A percentile compares a stretch with the other conserved stretches of the same genome.
These are phyloP conservation scores for Helarctos malayanus DNA, from an alignment of 2,797 vertebrate genomes.

Conservation along the genomic window DNA sequence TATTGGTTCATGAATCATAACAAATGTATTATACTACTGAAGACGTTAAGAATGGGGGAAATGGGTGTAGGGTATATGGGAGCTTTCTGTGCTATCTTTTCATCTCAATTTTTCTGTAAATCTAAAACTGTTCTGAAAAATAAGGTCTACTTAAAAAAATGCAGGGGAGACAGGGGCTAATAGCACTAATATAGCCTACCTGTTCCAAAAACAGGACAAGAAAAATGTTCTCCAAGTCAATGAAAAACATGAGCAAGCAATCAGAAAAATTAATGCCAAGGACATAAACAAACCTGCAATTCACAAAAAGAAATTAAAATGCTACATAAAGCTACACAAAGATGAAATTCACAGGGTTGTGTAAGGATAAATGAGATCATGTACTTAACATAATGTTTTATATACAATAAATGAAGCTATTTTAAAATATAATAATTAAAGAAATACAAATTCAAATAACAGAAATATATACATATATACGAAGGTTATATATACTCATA, in stretches of 20 bases:
- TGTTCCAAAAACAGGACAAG: background rate
- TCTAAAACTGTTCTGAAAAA: constrained; percentile 50
- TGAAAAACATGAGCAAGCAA: constrained; percentile 54
- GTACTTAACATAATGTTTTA: background rate
- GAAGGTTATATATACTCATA: background rate
- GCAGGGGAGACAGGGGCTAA: constrained; percentile 13
- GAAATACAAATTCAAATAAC: constrained; percentile 11
- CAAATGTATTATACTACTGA: background rate
- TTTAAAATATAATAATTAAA: constrained; percentile 56
- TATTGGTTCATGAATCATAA: background rate
- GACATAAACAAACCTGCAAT: constrained; percentile 8
- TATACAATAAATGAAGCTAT: constrained; percentile 13
- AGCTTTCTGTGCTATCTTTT: background rate
- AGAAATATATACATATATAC: background rate
- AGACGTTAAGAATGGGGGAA: background rate
- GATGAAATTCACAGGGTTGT: background rate
- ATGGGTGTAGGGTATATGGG: background rate
- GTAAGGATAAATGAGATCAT: constrained; percentile 10
- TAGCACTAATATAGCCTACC: background rate
- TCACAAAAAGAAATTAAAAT: constrained; percentile 40
- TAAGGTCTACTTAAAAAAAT: background rate
- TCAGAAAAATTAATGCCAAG: constrained; percentile 60
- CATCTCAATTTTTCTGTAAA: constrained; percentile 38
- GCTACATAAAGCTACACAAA: constrained; percentile 6
- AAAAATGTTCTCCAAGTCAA: constrained; percentile 23